These are phyloP conservation scores for Chanos chanos DNA, from an alignment of 2,797 vertebrate species.

Conservation along the genomic window DNA sequence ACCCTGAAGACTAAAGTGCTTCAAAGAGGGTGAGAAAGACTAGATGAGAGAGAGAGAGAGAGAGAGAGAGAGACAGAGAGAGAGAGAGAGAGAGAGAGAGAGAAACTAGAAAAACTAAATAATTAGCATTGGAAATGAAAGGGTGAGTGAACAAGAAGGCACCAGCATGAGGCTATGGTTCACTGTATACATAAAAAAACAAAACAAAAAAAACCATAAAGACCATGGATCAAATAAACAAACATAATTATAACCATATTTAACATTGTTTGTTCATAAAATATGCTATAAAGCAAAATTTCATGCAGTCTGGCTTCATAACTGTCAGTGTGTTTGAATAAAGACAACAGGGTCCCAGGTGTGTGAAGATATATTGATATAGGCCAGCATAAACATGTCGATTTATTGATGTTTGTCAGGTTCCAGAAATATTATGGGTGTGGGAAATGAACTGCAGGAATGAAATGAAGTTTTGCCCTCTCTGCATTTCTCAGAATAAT, in stretches of 20 bases:
- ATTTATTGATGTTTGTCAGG: slow-evolving; percentile 5
- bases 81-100: too few relatives aligned
- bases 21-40: too few relatives aligned
- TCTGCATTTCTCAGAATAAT: too few relatives aligned
- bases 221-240: not conserved
- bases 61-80: too few relatives aligned
- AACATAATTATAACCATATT: not conserved
- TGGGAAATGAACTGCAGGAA: slow-evolving; percentile 2
- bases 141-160: too few relatives aligned
- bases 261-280: slow-evolving; percentile 8
- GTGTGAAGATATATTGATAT: not conserved
- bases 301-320: not conserved
- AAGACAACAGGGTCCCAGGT: not conserved
- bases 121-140: too few relatives aligned
- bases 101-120: too few relatives aligned
- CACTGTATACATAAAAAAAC: too few relatives aligned
- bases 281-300: too few relatives aligned
- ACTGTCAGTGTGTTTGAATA: not conserved
- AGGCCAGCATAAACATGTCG: slow-evolving; percentile 1
- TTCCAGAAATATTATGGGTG: slow-evolving; percentile 9
- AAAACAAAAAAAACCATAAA: slow-evolving; percentile 7
- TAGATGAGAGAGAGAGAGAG: too few relatives aligned
- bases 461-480: slow-evolving; percentile 4
- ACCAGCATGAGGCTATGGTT: too few relatives aligned
- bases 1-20: slow-evolving; percentile 21